phyloP scores from a whole-genome alignment of 2,888 invertebrate species.

The Pyrocoelia pectoralis region DNA sequence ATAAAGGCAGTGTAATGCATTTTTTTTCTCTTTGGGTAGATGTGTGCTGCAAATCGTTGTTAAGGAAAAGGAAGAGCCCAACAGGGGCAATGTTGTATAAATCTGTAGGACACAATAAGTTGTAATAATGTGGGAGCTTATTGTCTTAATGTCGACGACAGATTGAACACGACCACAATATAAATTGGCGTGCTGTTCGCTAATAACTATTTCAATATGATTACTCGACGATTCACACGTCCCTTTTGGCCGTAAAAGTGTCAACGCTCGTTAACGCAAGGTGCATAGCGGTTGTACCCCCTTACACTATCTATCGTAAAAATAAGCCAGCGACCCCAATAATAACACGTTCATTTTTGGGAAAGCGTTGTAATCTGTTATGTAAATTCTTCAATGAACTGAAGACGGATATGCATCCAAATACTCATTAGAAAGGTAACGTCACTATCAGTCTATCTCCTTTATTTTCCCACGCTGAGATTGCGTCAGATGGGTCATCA shows the following conservation, averaged over 20 bases:
- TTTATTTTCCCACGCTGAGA: conserved; percentile 46
- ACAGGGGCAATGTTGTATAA: conserved; percentile 39
- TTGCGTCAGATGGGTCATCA: conserved; percentile 47
- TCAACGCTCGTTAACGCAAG: conserved; percentile 36
- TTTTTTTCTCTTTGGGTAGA: neutral
- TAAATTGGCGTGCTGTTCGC: conserved; percentile 47
- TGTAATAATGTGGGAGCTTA: conserved; percentile 52
- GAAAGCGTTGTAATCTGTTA: conserved; percentile 29
- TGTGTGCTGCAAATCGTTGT: neutral
- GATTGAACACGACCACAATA: conserved; percentile 55
- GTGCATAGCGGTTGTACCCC: conserved; percentile 17
- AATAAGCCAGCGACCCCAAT: conserved; percentile 39
- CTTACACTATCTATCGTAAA: conserved; percentile 34
- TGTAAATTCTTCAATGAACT: conserved; percentile 16
- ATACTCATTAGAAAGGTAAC: conserved; percentile 9
- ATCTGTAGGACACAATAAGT: conserved; percentile 49
- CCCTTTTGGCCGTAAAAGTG: conserved; percentile 43
- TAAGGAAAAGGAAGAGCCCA: conserved; percentile 13
- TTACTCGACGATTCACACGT: conserved; percentile 43
- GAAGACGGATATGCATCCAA: conserved; percentile 5
- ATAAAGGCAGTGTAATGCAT: neutral
- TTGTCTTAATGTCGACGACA: conserved; percentile 56
- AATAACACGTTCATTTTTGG: conserved; percentile 41
- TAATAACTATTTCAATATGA: conserved; percentile 41
- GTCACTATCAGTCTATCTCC: conserved; percentile 18